A percentile compares a stretch with the other conserved stretches of the same genome.
Evolutionary conservation across 2,888 invertebrate genomes (phyloP).

Genomic region (Eurytoma californica): DNA sequence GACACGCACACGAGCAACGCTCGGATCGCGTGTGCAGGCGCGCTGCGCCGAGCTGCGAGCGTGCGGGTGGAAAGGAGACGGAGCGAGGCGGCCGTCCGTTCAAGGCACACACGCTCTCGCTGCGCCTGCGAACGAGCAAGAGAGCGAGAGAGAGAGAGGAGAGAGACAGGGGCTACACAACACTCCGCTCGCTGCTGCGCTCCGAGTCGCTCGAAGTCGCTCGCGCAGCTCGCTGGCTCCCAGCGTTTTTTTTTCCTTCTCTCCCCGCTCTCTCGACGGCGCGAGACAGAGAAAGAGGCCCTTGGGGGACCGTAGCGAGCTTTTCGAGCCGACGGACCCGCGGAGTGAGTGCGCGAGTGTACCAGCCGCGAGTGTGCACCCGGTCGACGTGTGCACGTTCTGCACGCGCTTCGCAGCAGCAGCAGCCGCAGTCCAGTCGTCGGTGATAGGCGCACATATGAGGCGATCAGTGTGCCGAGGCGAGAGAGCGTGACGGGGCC

Average conservation of each 20-base stretch:
- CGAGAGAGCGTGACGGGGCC: not conserved
- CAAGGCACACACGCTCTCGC: not conserved
- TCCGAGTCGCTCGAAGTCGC: not conserved
- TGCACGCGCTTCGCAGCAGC: not conserved
- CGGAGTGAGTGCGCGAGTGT: not conserved
- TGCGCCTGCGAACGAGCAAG: not conserved
- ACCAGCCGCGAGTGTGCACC: no score
- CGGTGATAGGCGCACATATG: not conserved
- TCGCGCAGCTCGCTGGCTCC: not conserved
- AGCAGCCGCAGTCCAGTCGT: not conserved
- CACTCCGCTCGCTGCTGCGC: not conserved
- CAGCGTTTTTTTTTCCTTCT: not conserved
- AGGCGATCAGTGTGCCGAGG: not conserved
- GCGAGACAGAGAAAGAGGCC: not conserved
- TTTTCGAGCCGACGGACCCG: not conserved
- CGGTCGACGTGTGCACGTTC: no score
- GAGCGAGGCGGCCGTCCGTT: conserved; percentile 24
- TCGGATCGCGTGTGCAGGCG: not conserved
- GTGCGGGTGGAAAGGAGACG: conserved; percentile 44
- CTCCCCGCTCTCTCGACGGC: not conserved
- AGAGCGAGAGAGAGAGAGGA: not conserved
- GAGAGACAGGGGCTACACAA: not conserved
- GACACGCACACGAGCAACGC: not conserved
- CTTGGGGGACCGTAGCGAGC: not conserved
- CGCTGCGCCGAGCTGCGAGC: not conserved